A percentile compares a stretch with the other conserved stretches of the same genome.
These are phyloP conservation scores for Morpho helenor DNA, from an alignment of 2,888 invertebrate species.

Conservation along the genomic window DNA sequence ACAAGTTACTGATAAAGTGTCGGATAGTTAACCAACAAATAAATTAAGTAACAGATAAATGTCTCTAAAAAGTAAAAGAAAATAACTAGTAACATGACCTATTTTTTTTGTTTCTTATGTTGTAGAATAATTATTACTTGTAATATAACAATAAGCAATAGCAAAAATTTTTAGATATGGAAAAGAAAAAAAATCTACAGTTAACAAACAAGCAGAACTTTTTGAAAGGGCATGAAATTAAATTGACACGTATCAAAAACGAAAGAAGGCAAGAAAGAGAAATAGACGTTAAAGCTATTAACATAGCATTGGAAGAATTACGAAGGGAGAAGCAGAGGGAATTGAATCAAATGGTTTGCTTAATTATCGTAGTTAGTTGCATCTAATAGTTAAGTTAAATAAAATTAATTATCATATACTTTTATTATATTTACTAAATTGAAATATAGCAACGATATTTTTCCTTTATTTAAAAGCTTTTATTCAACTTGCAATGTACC, in stretches of 20 bases:
- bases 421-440: too few relatives aligned
- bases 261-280: constrained; percentile 51
- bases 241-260: constrained; percentile 39
- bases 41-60: too few relatives aligned
- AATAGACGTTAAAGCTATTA: constrained; percentile 51
- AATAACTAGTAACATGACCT: too few relatives aligned
- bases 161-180: constrained; percentile 45
- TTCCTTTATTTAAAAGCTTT: too few relatives aligned
- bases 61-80: too few relatives aligned
- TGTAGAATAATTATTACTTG: not conserved
- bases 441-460: too few relatives aligned
- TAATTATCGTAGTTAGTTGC: not conserved
- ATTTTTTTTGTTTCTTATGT: too few relatives aligned
- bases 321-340: constrained; percentile 44
- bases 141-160: not conserved
- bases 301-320: constrained; percentile 48
- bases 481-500: too few relatives aligned
- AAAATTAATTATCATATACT: too few relatives aligned
- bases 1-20: too few relatives aligned
- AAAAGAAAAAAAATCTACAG: constrained; percentile 60
- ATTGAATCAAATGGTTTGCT: constrained; percentile 49
- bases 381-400: too few relatives aligned
- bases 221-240: constrained; percentile 55
- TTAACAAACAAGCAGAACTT: constrained; percentile 53
- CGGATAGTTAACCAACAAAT: too few relatives aligned